Conservation (phyloP, 2,888 invertebrate genomes). For the Trichogramma evanescens region DNA sequence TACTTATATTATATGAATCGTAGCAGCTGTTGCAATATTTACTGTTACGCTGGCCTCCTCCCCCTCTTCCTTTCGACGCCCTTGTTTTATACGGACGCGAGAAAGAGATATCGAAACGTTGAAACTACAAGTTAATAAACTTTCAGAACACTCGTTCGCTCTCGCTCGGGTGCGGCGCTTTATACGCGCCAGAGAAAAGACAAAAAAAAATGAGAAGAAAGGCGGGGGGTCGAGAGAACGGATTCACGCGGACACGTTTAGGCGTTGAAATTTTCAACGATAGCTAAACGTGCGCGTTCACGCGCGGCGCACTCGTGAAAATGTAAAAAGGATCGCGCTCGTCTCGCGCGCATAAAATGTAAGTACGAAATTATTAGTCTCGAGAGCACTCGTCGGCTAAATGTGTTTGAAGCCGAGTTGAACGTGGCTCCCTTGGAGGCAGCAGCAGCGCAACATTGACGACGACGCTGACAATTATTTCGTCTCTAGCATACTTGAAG, state of each 20-base stretch:
- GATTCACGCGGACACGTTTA: no score
- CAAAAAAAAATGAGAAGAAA: no score
- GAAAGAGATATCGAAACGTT: conserved; percentile 2
- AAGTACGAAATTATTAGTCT: conserved; percentile 9
- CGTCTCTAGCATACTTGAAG: conserved; percentile 12
- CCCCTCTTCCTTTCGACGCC: no score
- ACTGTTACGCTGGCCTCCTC: conserved; percentile 24
- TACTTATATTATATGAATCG: conserved; percentile 29
- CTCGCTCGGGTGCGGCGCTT: no score
- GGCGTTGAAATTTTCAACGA: no score
- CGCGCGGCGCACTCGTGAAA: no score
- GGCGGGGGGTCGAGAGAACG: no score
- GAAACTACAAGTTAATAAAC: conserved; percentile 15
- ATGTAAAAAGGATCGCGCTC: no score
- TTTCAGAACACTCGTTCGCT: not conserved
- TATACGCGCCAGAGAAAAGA: no score
- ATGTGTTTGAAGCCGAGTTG: conserved; percentile 18
- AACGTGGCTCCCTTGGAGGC: conserved; percentile 19
- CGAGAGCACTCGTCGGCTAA: conserved; percentile 10
- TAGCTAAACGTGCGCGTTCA: no score
- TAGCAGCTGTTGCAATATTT: conserved; percentile 44
- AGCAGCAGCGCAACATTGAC: conserved; percentile 12
- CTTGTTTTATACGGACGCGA: no score
- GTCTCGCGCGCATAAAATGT: no score
- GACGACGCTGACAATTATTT: conserved; percentile 18